Conservation (phyloP, 2,113 vertebrate genomes). For the Chaetorhynchus papuensis region DNA sequence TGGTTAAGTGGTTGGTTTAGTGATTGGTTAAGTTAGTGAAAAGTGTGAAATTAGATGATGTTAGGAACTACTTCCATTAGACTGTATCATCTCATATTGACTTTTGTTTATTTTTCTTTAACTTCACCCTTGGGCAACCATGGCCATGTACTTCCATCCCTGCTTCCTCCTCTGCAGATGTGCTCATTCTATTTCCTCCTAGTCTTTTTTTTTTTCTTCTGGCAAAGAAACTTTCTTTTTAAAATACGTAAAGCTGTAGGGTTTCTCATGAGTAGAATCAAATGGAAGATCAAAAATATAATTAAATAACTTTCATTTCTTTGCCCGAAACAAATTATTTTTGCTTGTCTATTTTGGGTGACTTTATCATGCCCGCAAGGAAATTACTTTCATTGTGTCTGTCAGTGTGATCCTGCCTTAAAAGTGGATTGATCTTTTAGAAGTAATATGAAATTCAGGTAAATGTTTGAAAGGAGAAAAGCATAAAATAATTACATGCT, state of each 20-base stretch:
- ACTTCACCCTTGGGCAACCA: neutral
- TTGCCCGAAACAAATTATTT: constrained; percentile 50
- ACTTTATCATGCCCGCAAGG: neutral
- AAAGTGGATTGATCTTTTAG: neutral
- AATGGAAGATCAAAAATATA: constrained; percentile 16
- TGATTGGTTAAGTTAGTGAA: neutral
- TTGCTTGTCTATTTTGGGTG: constrained; percentile 27
- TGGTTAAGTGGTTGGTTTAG: neutral
- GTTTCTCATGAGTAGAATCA: constrained; percentile 16
- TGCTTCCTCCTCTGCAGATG: neutral
- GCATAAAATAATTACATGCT: neutral
- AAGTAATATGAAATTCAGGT: neutral
- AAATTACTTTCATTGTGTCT: neutral
- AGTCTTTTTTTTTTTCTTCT: neutral
- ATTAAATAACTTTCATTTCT: constrained; percentile 5
- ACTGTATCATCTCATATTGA: neutral
- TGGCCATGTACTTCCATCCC: neutral
- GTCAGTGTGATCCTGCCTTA: neutral
- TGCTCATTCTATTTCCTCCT: neutral
- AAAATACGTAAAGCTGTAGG: neutral
- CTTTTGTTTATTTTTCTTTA: neutral
- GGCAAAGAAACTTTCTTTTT: neutral
- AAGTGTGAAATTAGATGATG: neutral
- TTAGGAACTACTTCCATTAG: neutral
- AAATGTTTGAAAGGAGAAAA: neutral